phyloP scores from a whole-genome alignment of 2,797 vertebrate genomes.

The Trematomus bernacchii region DNA sequence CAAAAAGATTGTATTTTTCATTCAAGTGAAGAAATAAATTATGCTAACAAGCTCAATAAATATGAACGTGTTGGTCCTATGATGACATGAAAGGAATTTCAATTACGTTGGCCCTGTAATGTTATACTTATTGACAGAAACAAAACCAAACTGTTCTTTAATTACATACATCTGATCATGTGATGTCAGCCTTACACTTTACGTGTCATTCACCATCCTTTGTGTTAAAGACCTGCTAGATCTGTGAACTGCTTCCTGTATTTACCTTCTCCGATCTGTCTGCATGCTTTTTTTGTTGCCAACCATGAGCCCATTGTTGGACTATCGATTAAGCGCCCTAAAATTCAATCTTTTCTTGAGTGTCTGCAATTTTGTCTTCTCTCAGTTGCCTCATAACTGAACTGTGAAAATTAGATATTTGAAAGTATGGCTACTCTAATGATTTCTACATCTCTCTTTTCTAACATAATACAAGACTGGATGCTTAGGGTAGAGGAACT shows the following conservation, averaged over 20 bases:
- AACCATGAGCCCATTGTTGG: not conserved
- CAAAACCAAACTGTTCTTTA: no score
- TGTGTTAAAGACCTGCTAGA: slow-evolving; percentile 10
- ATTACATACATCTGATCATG: not conserved
- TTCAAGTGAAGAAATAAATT: not conserved
- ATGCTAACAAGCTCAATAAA: not conserved
- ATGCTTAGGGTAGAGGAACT: not conserved
- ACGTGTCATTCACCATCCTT: not conserved
- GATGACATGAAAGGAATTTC: no score
- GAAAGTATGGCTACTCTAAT: slow-evolving; percentile 23
- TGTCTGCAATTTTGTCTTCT: not conserved
- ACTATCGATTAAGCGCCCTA: not conserved
- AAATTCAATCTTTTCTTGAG: slow-evolving; percentile 11
- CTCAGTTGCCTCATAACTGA: slow-evolving; percentile 6
- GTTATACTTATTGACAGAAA: not conserved
- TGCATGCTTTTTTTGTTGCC: slow-evolving; percentile 5
- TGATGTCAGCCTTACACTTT: not conserved
- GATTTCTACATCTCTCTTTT: not conserved
- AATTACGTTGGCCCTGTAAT: no score
- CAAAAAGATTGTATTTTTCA: not conserved
- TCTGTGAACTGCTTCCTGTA: slow-evolving; percentile 8
- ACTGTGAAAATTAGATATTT: slow-evolving; percentile 23
- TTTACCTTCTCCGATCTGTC: slow-evolving; percentile 8
- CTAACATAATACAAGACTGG: not conserved
- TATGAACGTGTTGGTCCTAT: no score